Evolutionary conservation across 2,888 invertebrate species (phyloP), one percentile per base, ranked within the genome.

Genomic region (Pteria penguin): DNA sequence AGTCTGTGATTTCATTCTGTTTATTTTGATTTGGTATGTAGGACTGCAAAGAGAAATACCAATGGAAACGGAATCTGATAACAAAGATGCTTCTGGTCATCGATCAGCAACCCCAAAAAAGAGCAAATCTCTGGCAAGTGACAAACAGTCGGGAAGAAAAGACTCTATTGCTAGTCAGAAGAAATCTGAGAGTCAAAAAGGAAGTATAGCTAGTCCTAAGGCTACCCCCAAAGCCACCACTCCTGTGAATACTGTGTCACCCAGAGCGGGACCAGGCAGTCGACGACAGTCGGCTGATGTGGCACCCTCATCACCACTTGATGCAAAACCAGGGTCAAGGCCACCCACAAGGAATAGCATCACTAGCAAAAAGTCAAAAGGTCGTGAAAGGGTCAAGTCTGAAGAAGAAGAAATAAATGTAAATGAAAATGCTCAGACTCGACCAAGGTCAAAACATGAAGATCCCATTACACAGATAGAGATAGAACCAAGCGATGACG

Each of bases 401-500:
- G 45, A 36, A 14, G 55, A 61, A 18, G 68, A 76, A 52, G 72
- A 75, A 22, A 82, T 81, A 18, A 31, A 75, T 18, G 76, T 76
- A 26, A 81, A 63, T 22, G 79, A 80, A 27, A 76, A 76, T 57
- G 79, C 78, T 27, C 73, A 68, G 81, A 55, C 80, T 71, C 75
- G 82, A 27, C 82, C 84, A 18, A 76, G 82, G 55, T 72, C 71
- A 22, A 79, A 81, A 29, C 81, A 82, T 65, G 83, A 83, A 62
- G 82, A 84, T 33, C 84, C 84, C 4, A 55, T 81, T 11, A 85
- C 84, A 45, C 84, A 85, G 52, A 78, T 85, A n/a, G 84, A 83
- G 62, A 83, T 84, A 67, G 83, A 84, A 45, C 58, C 76, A 27
- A 81, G 79, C 45, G 78, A 80, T 18, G 75, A 72, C 36, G 73